Evolutionary conservation across 2,888 invertebrate species (phyloP).

Genomic region (Apamea anceps): DNA sequence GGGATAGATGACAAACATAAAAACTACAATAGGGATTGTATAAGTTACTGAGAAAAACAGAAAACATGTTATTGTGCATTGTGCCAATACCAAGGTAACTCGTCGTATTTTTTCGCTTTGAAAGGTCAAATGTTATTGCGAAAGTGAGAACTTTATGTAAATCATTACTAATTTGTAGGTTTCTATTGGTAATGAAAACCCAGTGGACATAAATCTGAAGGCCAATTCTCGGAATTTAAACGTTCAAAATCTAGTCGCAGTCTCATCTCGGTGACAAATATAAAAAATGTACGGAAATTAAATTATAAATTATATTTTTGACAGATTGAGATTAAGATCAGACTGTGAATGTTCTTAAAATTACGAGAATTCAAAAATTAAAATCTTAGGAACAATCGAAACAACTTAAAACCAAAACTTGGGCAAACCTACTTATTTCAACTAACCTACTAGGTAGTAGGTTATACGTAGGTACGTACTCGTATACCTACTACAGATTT

Average conservation of each 20-base stretch:
- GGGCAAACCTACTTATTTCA: background rate
- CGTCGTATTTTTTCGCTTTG: slow-evolving; percentile 8
- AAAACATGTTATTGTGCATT: slow-evolving; percentile 42
- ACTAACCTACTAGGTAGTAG: background rate
- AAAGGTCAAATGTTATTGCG: background rate
- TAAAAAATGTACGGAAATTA: too few species aligned
- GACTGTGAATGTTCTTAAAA: too few species aligned
- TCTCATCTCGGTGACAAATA: too few species aligned
- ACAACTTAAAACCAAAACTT: background rate
- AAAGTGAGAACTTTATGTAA: background rate
- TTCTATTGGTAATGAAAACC: background rate
- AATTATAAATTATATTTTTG: too few species aligned
- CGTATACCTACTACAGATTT: background rate
- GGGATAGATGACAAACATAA: background rate
- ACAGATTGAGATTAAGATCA: too few species aligned
- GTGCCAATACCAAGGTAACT: slow-evolving; percentile 40
- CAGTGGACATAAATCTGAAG: background rate
- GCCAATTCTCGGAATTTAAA: too few species aligned
- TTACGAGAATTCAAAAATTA: too few species aligned
- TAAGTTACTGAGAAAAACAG: slow-evolving; percentile 19
- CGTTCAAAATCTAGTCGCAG: too few species aligned
- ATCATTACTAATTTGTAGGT: too few species aligned
- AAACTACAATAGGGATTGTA: background rate
- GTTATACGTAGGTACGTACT: too few species aligned
- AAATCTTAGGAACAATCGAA: background rate